phyloP scores from a whole-genome alignment of 1,140 invertebrate genomes.

The Coelopa frigida region DNA sequence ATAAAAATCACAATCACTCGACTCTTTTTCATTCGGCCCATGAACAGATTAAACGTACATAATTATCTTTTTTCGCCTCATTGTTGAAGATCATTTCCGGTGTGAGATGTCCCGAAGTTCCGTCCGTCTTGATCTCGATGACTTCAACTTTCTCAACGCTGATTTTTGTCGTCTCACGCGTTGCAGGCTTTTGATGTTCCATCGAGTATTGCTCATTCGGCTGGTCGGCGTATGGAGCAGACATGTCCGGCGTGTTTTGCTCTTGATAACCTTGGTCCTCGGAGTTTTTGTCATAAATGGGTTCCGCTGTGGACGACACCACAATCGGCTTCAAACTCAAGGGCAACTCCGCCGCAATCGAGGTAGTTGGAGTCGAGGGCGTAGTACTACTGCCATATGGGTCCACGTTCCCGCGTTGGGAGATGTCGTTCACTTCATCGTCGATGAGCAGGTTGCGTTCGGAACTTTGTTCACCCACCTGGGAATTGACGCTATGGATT shows the following conservation, averaged over 20 bases:
- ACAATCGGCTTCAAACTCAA: conserved; percentile 28
- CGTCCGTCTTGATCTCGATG: conserved; percentile 42
- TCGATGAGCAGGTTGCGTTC: conserved; percentile 39
- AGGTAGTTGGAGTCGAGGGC: conserved; percentile 18
- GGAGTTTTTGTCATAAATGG: conserved; percentile 10
- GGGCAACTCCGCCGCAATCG: conserved; percentile 13
- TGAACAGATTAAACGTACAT: neutral
- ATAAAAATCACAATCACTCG: too few relatives aligned
- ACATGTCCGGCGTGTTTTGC: too few relatives aligned
- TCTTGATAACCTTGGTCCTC: conserved; percentile 17
- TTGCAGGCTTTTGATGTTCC: too few relatives aligned
- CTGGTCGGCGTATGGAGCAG: too few relatives aligned
- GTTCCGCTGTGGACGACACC: conserved; percentile 12
- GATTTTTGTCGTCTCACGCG: conserved; percentile 23
- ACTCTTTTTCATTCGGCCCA: too few relatives aligned
- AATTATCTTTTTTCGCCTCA: neutral
- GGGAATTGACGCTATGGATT: conserved; percentile 33
- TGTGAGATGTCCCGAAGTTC: conserved; percentile 38
- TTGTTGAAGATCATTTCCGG: conserved; percentile 15
- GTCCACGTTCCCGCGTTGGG: conserved; percentile 30
- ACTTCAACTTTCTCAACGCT: conserved; percentile 40
- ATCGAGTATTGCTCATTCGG: too few relatives aligned
- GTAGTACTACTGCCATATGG: conserved; percentile 28
- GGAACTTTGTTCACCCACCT: conserved; percentile 40
- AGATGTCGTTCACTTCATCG: conserved; percentile 39